Evolutionary conservation across 2,113 vertebrate genomes (phyloP), one percentile per base, ranked within the genome.

Genomic region (Ariopsis seemanni): DNA sequence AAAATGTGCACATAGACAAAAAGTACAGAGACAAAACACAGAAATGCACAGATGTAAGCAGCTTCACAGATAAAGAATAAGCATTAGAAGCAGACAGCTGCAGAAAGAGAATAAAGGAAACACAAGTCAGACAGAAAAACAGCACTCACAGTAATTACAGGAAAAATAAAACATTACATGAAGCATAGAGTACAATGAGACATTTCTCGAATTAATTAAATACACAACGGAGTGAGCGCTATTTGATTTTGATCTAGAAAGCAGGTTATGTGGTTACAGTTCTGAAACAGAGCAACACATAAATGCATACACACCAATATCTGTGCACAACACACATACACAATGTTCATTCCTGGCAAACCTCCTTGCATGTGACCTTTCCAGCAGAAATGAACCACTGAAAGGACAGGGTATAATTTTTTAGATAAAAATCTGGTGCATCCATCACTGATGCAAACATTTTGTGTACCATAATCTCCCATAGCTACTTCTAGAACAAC

Each of bases 1-100:
- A 91, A 79, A 87, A 88, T 89, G 88, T 90, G 79, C 89, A 91
- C 67, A 88, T 79, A 82, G 74, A 88, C 67, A 88, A 91, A 80
- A 89, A 85, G 85, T 75, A 90, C 83, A 90, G 85, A 88, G 62
- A 82, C 77, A 81, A 91, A 89, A 88, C 74, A 91, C 86, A 92
- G 50, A 90, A 57, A 91, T 88, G 90, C 80, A 91, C 88, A 91
- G 67, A 91, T 20, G 63, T 88, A 87, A 89, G 74, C 78, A 78
- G 48, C 58, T 71, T 60, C 65, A 85, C 88, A 83, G 85, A 86
- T 82, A 80, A 5, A 89, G 60, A 78, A 82, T 71, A 83, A 85
- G 87, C 87, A 83, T 84, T 84, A 88, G 85, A 88, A 83, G 86
- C 80, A 90, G 55, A 87, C 8, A 63, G 80, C 82, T 81, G 83